A percentile compares a stretch with the other conserved stretches of the same genome.
These are phyloP conservation scores for Dolichoris vasculosae DNA, from an alignment of 1,140 invertebrate genomes.

Conservation along the genomic window DNA sequence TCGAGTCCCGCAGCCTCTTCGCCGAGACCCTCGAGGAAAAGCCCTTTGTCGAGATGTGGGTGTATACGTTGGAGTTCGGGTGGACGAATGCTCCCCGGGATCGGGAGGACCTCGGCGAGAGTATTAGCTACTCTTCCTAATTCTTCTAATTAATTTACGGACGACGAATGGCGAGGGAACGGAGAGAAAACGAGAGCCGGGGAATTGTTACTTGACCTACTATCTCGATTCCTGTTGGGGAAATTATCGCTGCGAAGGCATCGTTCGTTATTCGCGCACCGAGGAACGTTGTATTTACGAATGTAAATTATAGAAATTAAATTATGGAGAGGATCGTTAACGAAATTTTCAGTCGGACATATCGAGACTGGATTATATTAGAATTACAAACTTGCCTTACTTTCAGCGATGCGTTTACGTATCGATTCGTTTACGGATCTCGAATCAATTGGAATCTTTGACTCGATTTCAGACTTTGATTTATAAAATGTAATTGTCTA, in stretches of 20 bases:
- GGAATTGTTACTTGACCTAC: background rate
- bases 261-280: background rate
- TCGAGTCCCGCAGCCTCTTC: background rate
- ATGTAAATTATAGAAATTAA: background rate
- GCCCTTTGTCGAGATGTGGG: background rate
- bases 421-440: too few relatives aligned
- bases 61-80: background rate
- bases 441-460: too few relatives aligned
- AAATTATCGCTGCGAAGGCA: background rate
- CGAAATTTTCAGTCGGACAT: too few relatives aligned
- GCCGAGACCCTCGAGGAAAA: background rate
- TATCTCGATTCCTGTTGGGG: background rate
- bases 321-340: too few relatives aligned
- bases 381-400: too few relatives aligned
- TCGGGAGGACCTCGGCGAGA: too few relatives aligned
- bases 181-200: background rate
- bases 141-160: conserved; percentile 45
- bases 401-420: too few relatives aligned
- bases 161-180: background rate
- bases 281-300: background rate
- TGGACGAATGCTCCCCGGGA: too few relatives aligned
- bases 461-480: too few relatives aligned
- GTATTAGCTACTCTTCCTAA: background rate
- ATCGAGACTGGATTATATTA: too few relatives aligned
- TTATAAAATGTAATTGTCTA: too few relatives aligned